phyloP scores from a whole-genome alignment of 2,888 invertebrate genomes.

The Chymomyza procnemis region DNA sequence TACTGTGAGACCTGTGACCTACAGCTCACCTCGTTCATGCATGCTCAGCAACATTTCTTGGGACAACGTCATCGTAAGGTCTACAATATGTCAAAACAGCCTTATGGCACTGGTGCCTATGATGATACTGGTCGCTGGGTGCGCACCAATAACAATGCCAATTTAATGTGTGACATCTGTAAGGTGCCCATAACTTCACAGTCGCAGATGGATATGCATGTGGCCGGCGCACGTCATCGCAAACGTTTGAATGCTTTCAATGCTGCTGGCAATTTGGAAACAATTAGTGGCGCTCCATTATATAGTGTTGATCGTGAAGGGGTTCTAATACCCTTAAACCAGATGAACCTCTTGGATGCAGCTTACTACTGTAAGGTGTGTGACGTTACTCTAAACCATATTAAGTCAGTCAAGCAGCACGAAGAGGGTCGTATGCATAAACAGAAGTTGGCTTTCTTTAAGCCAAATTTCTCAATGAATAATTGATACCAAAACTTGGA shows the following conservation, averaged over 20 bases:
- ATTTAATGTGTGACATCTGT: neutral
- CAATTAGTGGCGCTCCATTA: constrained; percentile 39
- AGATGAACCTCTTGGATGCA: constrained; percentile 28
- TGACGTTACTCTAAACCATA: constrained; percentile 50
- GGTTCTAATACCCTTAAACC: constrained; percentile 42
- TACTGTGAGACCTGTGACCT: neutral
- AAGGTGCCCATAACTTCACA: neutral
- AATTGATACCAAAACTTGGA: too few species aligned
- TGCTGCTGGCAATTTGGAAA: neutral
- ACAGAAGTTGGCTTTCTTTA: constrained; percentile 40
- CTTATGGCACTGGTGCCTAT: neutral
- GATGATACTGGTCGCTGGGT: neutral
- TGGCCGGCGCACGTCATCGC: neutral
- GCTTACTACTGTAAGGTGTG: constrained; percentile 52
- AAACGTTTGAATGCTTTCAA: neutral
- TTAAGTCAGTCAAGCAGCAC: constrained; percentile 58
- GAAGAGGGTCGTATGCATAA: constrained; percentile 51
- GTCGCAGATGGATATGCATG: neutral
- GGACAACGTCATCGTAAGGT: neutral
- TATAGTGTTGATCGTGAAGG: constrained; percentile 45
- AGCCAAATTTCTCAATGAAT: too few species aligned
- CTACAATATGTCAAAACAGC: neutral
- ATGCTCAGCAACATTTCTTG: neutral
- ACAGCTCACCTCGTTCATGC: neutral
- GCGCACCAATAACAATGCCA: neutral